These are phyloP conservation scores for Phymatocera aterrima DNA, from an alignment of 2,888 invertebrate genomes.

Conservation along the genomic window DNA sequence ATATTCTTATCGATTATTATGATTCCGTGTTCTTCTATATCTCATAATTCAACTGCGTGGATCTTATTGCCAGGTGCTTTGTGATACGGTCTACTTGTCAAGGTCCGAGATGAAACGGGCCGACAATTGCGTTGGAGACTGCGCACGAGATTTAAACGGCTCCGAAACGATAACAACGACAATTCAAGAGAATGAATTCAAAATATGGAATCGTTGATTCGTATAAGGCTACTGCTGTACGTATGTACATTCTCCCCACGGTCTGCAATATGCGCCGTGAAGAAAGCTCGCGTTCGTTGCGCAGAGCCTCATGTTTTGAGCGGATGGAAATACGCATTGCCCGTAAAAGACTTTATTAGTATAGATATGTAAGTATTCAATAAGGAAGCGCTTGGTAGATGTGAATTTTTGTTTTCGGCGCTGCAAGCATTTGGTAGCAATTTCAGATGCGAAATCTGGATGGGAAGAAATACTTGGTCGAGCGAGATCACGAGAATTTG, in stretches of 20 bases:
- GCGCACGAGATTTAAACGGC: not conserved
- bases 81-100: constrained; percentile 19
- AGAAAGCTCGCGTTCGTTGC: not conserved
- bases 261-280: not conserved
- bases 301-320: not conserved
- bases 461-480: not conserved
- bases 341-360: constrained; percentile 8
- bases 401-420: not conserved
- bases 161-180: not conserved
- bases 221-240: not conserved
- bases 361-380: not conserved
- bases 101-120: not conserved
- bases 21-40: not conserved
- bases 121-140: not conserved
- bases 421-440: not conserved
- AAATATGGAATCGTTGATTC: not conserved
- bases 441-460: not conserved
- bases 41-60: constrained; percentile 21
- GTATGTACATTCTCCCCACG: too few species aligned
- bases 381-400: constrained; percentile 3
- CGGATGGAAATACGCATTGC: not conserved
- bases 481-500: not conserved
- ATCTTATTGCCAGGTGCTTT: not conserved
- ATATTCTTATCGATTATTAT: constrained; percentile 33
- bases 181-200: not conserved